A percentile compares a stretch with the other conserved stretches of the same genome.
These are phyloP conservation scores for Hesperia comma DNA, from an alignment of 2,888 invertebrate genomes.

Conservation along the genomic window DNA sequence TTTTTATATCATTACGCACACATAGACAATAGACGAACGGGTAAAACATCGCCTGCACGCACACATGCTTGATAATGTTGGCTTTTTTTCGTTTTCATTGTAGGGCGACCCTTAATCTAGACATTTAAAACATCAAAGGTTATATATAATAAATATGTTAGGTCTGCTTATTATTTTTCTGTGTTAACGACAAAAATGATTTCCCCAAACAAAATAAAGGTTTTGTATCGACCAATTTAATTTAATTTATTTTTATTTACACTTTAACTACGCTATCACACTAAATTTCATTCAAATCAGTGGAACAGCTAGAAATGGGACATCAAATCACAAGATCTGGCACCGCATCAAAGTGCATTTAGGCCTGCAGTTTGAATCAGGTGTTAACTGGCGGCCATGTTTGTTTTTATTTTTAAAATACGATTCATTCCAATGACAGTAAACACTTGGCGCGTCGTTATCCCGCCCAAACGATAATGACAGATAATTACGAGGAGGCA, in stretches of 20 bases:
- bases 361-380: slow-evolving; percentile 37
- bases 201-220: no score
- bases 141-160: no score
- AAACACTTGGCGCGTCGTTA: slow-evolving; percentile 26
- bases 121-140: no score
- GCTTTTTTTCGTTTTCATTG: no score
- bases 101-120: no score
- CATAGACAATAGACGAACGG: no score
- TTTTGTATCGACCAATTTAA: no score
- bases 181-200: no score
- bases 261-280: background rate
- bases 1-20: no score
- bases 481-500: slow-evolving; percentile 26
- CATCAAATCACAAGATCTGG: slow-evolving; percentile 29
- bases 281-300: slow-evolving; percentile 8
- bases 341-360: slow-evolving; percentile 39
- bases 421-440: slow-evolving; percentile 32
- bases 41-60: no score
- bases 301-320: slow-evolving; percentile 3
- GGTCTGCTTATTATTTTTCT: no score
- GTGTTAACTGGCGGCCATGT: slow-evolving; percentile 37
- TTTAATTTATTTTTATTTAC: background rate
- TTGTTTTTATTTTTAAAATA: slow-evolving; percentile 38
- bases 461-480: slow-evolving; percentile 31
- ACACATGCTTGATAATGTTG: no score